Base-by-base conservation (phyloP, 2,888 invertebrate genomes). In the Liodrosophila aerea region DNA sequence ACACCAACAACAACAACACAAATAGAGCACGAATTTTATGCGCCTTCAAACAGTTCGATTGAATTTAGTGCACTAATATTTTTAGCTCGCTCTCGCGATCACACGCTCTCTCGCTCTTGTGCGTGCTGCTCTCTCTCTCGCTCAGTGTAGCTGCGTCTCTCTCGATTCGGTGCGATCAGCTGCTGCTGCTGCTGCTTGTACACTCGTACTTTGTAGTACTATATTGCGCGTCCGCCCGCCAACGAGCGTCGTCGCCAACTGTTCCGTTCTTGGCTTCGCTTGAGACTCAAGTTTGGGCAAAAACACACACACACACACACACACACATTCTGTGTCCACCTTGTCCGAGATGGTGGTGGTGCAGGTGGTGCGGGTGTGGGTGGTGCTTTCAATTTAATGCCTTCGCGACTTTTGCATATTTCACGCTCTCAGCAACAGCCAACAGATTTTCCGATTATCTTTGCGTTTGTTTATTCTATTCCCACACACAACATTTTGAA, bases 231-330 rank as follows among this genome's bases (percentile, higher is more conserved):
- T 68, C 76, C 77, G 85, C 75, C 85, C 71, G 67, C 64, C 75
- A 81, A 64, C 67, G 67, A 77, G 71, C 61, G 50, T 64, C 77
- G 78, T 61, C 53, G 65, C 73, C 72, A 77, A 77, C 77, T 77
- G 76, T 74, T 77, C 52, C 64, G 37, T 18, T 50, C 44, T n/a
- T n/a, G n/a, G n/a, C n/a, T n/a, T n/a, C n/a, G n/a, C n/a, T n/a
- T n/a, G n/a, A 57, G 18, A 16, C 37, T 1, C 18, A 12, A 27
- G 45, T 7, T 16, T 9, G 16, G 16, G 16, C 37, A 22, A 22
- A 22, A n/a, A 16, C n/a, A n/a, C n/a, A n/a, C n/a, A n/a, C n/a
- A n/a, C n/a, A n/a, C n/a, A n/a, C n/a, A n/a, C n/a, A n/a, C n/a
- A n/a, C n/a, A n/a, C n/a, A n/a, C n/a, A n/a, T n/a, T n/a, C 39